A percentile compares a stretch with the other conserved stretches of the same genome.
phyloP scores from a whole-genome alignment of 2,113 vertebrate genomes.

The Mus spicilegus region DNA sequence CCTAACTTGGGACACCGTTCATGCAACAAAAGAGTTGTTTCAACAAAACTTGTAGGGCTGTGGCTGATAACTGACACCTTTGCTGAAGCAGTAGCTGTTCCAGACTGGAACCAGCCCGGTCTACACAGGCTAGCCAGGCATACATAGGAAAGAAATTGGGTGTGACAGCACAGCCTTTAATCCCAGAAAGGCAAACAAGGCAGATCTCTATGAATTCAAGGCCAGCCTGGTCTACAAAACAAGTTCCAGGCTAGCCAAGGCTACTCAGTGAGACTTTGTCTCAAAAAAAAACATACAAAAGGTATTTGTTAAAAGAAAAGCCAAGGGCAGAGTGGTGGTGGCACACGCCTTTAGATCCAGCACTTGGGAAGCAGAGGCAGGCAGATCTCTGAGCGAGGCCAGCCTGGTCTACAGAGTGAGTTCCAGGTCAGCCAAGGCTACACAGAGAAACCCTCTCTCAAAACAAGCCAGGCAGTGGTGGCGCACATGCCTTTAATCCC shows the following conservation, averaged over 20 bases:
- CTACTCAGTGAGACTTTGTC: neutral
- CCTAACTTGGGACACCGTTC: neutral
- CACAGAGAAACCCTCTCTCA: neutral
- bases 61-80: neutral
- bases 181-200: neutral
- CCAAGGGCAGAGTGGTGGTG: neutral
- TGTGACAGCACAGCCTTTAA: neutral
- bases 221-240: neutral
- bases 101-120: neutral
- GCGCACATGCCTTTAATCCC: neutral
- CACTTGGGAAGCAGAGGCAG: neutral
- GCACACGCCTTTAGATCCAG: neutral
- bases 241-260: neutral
- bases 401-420: neutral
- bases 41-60: neutral
- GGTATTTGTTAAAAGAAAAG: neutral
- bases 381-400: neutral
- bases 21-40: conserved; percentile 30
- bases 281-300: neutral
- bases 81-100: neutral
- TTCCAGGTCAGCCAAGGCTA: neutral
- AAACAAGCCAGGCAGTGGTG: neutral
- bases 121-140: neutral
- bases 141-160: neutral
- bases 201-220: neutral